Evolutionary conservation across 2,797 vertebrate genomes (phyloP), one percentile per base, ranked within the genome.

Genomic region (Myotis myotis): DNA sequence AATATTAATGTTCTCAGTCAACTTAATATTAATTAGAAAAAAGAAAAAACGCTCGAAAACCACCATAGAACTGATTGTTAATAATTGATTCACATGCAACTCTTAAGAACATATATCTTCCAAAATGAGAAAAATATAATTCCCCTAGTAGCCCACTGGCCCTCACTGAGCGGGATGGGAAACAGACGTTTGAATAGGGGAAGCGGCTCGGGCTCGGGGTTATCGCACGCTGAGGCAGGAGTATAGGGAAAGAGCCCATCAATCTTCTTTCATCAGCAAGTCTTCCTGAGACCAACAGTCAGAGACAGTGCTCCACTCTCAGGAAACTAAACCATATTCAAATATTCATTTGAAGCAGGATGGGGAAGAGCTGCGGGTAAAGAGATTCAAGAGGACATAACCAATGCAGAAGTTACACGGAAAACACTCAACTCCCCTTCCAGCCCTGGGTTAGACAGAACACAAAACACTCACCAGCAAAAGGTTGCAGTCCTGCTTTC

Each of bases 61-160:
- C 93, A 82, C 53, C 19, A 68, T 1, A 33, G 60, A 87, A 87
- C 20, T 57, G n/a, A 87, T 79, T 8, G 38, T 30, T 44, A 72
- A 66, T 74, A 92, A 83, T 0, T 11, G 16, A 91, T 74, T 91
- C 51, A 49, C 72, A 89, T 11, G 11, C 1, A 93, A 36, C 51
- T 79, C 70, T 75, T 92, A 87, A 76, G 87, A 94, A 85, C 12
- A 70, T 16, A 7, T 66, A 82, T 47, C 49, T 83, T 95, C 51
- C 33, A n/a, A 92, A 92, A 93, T 83, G 36, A 94, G 79, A 94
- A 85, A 93, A 88, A 53, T 9, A 6, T 71, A 70, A 85, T 55
- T 62, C 60, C 62, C 57, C 55, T 79, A 6, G 2, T 44, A 36
- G 72, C 20, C 70, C n/a, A 57, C 0, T 79, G 57, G 62, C 13